Base-by-base conservation (phyloP, 1,140 invertebrate genomes). In the Lamellibrachia luymesi region DNA sequence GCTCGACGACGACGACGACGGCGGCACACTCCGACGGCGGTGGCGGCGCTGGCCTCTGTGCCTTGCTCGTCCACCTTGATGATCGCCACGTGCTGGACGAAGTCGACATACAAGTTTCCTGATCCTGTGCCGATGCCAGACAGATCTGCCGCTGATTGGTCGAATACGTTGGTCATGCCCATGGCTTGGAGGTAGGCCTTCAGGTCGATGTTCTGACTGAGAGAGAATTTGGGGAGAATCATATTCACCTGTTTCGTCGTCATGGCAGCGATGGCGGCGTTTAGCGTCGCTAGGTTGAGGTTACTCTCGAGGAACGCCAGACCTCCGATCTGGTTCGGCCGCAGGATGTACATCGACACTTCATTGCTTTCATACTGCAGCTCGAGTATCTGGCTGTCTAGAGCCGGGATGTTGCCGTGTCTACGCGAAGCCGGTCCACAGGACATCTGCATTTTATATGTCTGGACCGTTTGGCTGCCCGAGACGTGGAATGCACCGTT, bases 341-440 rank as follows among this genome's bases (percentile, higher is more conserved):
- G 92, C 17, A 96, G 64, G 13, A 96, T 90, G 95, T 97, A 97
- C 98, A 99, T 98, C 92, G 98, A 98, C 91, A 98, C 97, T 51
- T 98, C 97, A 80, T 98, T 97, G 25, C 98, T 97, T 94, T 98
- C 97, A 94, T 98, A 98, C 0, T 98, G 97, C 92, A 98, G 94
- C 96, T 98, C 97, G 4, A 98, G 94, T 2, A 97, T 97, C 49
- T 93, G 94, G 97, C 96, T 6, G 97, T 97, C 94, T 97, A 97
- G 64, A 80, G 64, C 2, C 64, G 64, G 64, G 64, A 80, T 13
- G 17, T 80, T 22, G 64, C 64, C 64, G 64, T 80, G 64, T 22
- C 25, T 80, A 13, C 2, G 64, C 25, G 64, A 80, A 80, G 17
- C 64, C 6, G 64, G 64, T 6, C 64, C 64, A 22, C 64, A 80